Base-by-base conservation (phyloP, 2,797 vertebrate species). In the Lepus oiostolus region DNA sequence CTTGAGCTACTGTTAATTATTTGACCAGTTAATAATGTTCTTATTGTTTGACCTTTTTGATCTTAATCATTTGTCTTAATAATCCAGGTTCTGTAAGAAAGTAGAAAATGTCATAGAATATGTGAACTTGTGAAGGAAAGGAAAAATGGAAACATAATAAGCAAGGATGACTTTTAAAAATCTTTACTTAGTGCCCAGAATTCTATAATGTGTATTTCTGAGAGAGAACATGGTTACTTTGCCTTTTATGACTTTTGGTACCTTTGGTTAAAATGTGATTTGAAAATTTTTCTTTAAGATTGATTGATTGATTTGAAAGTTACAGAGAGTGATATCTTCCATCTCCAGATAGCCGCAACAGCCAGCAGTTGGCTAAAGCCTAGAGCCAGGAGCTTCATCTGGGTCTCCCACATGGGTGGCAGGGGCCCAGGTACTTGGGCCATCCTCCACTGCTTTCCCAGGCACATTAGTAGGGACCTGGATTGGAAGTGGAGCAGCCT, bases 1-100 rank as follows among this genome's bases (percentile, higher is more conserved):
- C 96, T 97, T 96, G 90, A 96, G 80, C 63, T 85, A 67, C 67
- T 90, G 26, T 89, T 93, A 93, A 86, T 88, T 93, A 62, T 93
- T 93, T 96, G 75, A 86, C 52, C 22, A 79, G 58, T 79, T 95
- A 90, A 71, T 95, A 90, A 71, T 93, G 68, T n/a, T 95, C 70
- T 84, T 93, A 4, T 74, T 89, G 95, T 86, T 87, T 85, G 17
- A 58, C 83, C 63, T 90, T 94, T 88, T 93, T 86, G 52, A 19
- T 87, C 95, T 88, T 91, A 85, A 72, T 89, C 58, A 82, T 28
- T 95, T 96, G 65, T 93, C 77, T 42, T 88, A 50, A 54, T 93
- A 93, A 81, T 52, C 28, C 72, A 93, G 26, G 42, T 96, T 94
- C 62, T 92, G 0, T 93, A 92, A 62, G 60, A 90, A 83, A 50